Evolutionary conservation across 2,888 invertebrate genomes (phyloP).

Genomic region (Aleiodes testaceus): DNA sequence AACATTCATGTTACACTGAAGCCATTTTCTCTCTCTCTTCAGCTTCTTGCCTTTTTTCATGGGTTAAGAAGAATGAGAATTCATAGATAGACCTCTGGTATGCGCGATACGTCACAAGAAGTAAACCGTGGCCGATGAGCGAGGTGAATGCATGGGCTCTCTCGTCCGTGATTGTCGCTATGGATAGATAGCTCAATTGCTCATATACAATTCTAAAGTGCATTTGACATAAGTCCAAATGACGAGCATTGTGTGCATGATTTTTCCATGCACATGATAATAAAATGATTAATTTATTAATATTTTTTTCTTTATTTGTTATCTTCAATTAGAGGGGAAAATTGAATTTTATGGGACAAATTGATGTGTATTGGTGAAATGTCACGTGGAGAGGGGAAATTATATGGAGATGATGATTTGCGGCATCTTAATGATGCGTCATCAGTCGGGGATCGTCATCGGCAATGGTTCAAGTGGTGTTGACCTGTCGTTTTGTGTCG

Average conservation of each 20-base stretch:
- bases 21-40: not conserved
- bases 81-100: not conserved
- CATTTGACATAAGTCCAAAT: constrained; percentile 53
- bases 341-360: constrained; percentile 9
- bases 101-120: constrained; percentile 20
- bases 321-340: constrained; percentile 32
- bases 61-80: not conserved
- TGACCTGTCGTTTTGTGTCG: constrained; percentile 58
- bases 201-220: constrained; percentile 58
- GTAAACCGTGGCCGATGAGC: constrained; percentile 35
- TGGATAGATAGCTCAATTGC: constrained; percentile 68
- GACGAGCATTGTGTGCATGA: too few species aligned
- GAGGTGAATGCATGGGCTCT: constrained; percentile 65
- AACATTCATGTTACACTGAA: too few species aligned
- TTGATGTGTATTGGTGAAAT: not conserved
- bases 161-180: constrained; percentile 64
- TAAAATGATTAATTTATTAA: too few species aligned
- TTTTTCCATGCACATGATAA: too few species aligned
- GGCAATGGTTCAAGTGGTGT: constrained; percentile 71
- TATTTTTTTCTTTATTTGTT: too few species aligned
- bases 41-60: not conserved
- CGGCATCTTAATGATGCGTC: constrained; percentile 64
- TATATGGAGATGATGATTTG: constrained; percentile 63
- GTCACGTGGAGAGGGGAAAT: constrained; percentile 18
- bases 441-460: constrained; percentile 64